These are phyloP conservation scores for Strigops habroptila DNA, from an alignment of 2,113 vertebrate genomes.

Conservation along the genomic window DNA sequence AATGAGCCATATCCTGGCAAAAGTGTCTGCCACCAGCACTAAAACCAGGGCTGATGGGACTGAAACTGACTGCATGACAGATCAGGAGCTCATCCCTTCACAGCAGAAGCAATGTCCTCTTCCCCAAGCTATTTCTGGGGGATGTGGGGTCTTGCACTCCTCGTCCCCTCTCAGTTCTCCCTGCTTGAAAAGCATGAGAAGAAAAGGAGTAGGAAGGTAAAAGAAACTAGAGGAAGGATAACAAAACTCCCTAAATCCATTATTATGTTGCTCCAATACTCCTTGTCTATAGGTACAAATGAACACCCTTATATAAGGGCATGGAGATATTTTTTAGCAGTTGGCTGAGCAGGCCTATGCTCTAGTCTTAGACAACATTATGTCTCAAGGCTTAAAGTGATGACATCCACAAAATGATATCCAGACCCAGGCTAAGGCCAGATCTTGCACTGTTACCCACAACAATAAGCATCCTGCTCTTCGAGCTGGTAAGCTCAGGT, in stretches of 20 bases:
- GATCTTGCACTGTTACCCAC: not conserved
- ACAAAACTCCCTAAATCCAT: not conserved
- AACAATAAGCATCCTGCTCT: not conserved
- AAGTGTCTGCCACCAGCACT: not conserved
- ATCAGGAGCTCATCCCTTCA: not conserved
- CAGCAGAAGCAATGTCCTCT: not conserved
- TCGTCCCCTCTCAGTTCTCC: not conserved
- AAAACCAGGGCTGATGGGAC: not conserved
- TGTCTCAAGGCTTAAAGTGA: not conserved
- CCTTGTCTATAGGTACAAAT: not conserved
- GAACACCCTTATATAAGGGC: not conserved
- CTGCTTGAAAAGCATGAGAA: not conserved
- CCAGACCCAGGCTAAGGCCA: not conserved
- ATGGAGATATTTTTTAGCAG: not conserved
- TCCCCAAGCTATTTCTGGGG: rapidly evolving
- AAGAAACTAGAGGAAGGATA: not conserved
- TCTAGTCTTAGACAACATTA: not conserved
- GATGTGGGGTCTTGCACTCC: rapidly evolving
- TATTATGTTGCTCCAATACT: rapidly evolving
- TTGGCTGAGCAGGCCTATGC: not conserved
- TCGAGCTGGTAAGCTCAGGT: not conserved
- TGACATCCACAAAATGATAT: not conserved
- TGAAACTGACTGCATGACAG: not conserved
- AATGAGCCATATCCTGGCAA: not conserved
- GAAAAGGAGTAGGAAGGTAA: not conserved